phyloP scores from a whole-genome alignment of 2,888 invertebrate genomes.

The Ptychoptera albimana region DNA sequence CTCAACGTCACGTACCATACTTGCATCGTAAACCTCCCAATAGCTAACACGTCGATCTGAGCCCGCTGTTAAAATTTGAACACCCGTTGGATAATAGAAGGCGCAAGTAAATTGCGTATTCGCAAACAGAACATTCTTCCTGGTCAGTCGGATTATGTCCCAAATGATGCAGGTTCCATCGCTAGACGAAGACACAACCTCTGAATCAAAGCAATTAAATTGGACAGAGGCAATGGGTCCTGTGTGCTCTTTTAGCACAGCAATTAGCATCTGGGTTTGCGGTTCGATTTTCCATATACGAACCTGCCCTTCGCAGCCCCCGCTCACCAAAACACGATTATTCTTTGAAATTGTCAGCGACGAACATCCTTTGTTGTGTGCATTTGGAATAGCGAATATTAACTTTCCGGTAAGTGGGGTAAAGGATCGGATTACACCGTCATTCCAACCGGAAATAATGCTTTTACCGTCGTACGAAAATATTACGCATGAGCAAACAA shows the following conservation, averaged over 20 bases:
- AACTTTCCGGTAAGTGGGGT: conserved; percentile 67
- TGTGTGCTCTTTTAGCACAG: conserved; percentile 79
- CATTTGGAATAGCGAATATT: conserved; percentile 70
- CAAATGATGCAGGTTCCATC: conserved; percentile 91
- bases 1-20: conserved; percentile 67
- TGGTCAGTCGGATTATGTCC: conserved; percentile 53
- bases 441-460: conserved; percentile 72
- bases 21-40: conserved; percentile 76
- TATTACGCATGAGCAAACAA: conserved; percentile 61
- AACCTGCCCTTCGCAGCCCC: conserved; percentile 87
- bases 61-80: conserved; percentile 70
- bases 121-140: conserved; percentile 72
- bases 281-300: conserved; percentile 64
- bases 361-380: conserved; percentile 69
- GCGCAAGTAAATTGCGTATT: conserved; percentile 73
- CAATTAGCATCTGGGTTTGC: conserved; percentile 46
- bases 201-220: conserved; percentile 57
- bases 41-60: conserved; percentile 75
- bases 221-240: conserved; percentile 72
- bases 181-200: conserved; percentile 76
- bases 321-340: conserved; percentile 61
- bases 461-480: conserved; percentile 67
- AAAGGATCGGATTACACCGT: conserved; percentile 66
- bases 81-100: conserved; percentile 52
- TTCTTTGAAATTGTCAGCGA: conserved; percentile 59